Evolutionary conservation across 2,113 vertebrate species (phyloP).

Genomic region (Halcyon senegalensis): DNA sequence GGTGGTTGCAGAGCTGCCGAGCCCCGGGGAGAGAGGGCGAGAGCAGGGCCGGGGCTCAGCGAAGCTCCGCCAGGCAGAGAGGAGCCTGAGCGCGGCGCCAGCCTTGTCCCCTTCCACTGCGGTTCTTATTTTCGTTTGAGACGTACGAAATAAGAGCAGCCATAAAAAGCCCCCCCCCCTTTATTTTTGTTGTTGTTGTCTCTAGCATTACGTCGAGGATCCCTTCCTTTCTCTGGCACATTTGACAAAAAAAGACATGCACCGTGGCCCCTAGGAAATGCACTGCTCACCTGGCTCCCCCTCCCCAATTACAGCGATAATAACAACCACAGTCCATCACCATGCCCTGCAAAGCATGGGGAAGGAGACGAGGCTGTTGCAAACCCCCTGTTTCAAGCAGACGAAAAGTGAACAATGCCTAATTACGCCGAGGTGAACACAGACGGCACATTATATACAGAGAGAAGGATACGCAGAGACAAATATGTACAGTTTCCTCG

Average conservation of each 20-base stretch:
- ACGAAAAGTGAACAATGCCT: slow-evolving; percentile 41
- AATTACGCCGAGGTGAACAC: not conserved
- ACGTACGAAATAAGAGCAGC: not conserved
- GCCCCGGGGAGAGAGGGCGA: not conserved
- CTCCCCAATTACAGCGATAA: not conserved
- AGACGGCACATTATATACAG: not conserved
- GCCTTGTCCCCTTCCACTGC: not conserved
- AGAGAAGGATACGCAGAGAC: not conserved
- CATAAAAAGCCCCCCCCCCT: not conserved
- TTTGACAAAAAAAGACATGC: slow-evolving; percentile 23
- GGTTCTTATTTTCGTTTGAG: not conserved
- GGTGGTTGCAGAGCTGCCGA: not conserved
- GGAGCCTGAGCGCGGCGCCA: not conserved
- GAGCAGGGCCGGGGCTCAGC: not conserved
- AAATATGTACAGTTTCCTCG: not conserved
- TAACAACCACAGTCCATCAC: not conserved
- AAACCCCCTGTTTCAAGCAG: not conserved
- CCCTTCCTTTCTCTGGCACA: not conserved
- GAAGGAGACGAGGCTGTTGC: not conserved
- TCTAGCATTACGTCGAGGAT: not conserved
- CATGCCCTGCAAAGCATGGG: not conserved
- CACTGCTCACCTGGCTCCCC: not conserved
- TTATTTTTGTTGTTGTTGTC: not conserved
- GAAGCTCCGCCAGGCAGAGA: not conserved
- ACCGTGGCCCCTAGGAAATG: slow-evolving; percentile 4